phyloP scores from a whole-genome alignment of 2,113 vertebrate genomes.

The Albula glossodonta region DNA sequence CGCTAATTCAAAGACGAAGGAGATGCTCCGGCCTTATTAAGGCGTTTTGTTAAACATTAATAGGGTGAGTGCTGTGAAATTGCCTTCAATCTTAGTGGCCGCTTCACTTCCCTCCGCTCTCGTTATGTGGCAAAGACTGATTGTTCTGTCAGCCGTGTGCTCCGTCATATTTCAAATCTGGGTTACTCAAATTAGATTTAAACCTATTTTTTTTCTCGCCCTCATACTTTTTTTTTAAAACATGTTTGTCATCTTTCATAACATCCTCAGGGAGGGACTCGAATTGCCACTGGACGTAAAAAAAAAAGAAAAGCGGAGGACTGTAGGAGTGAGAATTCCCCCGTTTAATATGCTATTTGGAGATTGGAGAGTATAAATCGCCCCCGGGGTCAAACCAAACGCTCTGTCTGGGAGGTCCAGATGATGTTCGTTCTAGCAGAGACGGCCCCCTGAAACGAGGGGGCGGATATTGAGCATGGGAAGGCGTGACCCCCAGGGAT shows the following conservation, averaged over 20 bases:
- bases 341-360: not conserved
- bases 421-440: not conserved
- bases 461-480: not conserved
- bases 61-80: constrained; percentile 8
- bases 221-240: not conserved
- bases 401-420: not conserved
- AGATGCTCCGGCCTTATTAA: constrained; percentile 8
- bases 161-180: not conserved
- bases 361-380: not conserved
- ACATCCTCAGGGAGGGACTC: not conserved
- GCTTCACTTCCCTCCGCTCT: not conserved
- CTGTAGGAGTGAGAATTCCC: not conserved
- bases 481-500: not conserved
- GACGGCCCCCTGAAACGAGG: not conserved
- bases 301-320: not conserved
- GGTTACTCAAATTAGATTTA: constrained; percentile 21
- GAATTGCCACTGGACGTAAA: not conserved
- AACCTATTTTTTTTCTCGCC: not conserved
- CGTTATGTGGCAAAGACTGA: not conserved
- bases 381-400: not conserved
- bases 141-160: not conserved
- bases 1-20: constrained; percentile 14
- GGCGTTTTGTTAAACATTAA: constrained; percentile 27
- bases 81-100: constrained; percentile 10
- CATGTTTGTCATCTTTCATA: constrained; percentile 16